Percentiles rank a stretch among this genome's conserved stretches.
phyloP scores from a whole-genome alignment of 2,113 vertebrate genomes.

The Carettochelys insculpta region DNA sequence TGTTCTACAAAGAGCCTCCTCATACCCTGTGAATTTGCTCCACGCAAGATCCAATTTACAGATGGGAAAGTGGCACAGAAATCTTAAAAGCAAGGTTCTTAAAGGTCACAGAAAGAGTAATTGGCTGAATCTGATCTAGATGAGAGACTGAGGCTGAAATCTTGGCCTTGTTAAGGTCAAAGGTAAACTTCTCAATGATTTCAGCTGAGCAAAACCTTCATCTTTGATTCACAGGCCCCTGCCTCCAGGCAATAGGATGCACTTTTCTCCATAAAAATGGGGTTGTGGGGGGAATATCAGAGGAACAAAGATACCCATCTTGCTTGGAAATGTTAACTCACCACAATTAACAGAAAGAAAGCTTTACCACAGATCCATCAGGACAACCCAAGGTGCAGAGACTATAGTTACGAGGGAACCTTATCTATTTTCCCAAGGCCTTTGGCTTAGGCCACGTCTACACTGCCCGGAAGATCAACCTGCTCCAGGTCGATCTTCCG shows the following conservation, averaged over 20 bases:
- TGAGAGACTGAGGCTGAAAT: background rate
- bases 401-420: background rate
- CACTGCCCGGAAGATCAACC: too few relatives aligned
- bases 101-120: background rate
- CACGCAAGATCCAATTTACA: background rate
- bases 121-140: background rate
- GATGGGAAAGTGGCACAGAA: background rate
- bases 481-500: too few relatives aligned
- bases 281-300: too few relatives aligned
- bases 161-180: background rate
- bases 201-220: background rate
- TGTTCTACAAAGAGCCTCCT: background rate
- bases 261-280: background rate
- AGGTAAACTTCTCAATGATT: background rate
- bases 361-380: background rate
- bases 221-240: background rate
- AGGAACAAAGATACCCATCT: background rate
- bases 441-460: rapidly evolving
- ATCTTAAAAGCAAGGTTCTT: background rate
- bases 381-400: background rate
- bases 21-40: background rate
- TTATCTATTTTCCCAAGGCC: rapidly evolving
- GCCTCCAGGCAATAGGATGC: background rate
- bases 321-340: background rate
- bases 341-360: background rate